Percentiles rank a stretch among this genome's conserved stretches.
These are phyloP conservation scores for Dallia pectoralis DNA, from an alignment of 2,797 vertebrate species.

Conservation along the genomic window DNA sequence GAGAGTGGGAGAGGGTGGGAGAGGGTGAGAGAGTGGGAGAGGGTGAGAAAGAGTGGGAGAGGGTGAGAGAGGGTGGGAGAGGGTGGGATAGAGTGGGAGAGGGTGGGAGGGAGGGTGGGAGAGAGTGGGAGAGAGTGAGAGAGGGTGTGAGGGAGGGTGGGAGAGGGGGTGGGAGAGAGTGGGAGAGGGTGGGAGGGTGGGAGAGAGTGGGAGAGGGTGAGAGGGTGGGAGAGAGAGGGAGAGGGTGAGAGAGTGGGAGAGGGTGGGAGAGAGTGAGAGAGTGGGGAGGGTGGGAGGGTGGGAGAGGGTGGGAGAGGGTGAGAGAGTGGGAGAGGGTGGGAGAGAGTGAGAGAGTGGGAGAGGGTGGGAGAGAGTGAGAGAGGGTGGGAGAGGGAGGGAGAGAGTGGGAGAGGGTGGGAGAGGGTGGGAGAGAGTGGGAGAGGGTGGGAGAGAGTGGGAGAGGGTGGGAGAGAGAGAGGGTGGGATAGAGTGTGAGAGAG, in stretches of 20 bases:
- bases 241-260: conserved; percentile 12
- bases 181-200: conserved; percentile 20
- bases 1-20: conserved; percentile 26
- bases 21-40: conserved; percentile 27
- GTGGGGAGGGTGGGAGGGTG: background rate
- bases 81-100: conserved; percentile 2
- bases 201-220: conserved; percentile 7
- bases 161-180: conserved; percentile 6
- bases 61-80: conserved; percentile 13
- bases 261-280: background rate
- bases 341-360: conserved; percentile 40
- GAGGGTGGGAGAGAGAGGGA: conserved; percentile 1
- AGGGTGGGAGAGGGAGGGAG: conserved; percentile 28
- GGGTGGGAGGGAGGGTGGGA: conserved; percentile 17
- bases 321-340: conserved; percentile 1
- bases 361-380: background rate
- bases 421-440: conserved; percentile 19
- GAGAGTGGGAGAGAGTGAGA: conserved; percentile 17
- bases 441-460: conserved; percentile 10
- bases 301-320: conserved; percentile 27
- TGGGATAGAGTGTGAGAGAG: conserved; percentile 11
- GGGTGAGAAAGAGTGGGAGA: conserved; percentile 18
- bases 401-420: conserved; percentile 28
- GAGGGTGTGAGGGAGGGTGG: background rate
- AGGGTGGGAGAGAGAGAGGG: conserved; percentile 6